These are phyloP conservation scores for Daktulosphaira vitifoliae DNA, from an alignment of 1,140 invertebrate species.

Conservation along the genomic window DNA sequence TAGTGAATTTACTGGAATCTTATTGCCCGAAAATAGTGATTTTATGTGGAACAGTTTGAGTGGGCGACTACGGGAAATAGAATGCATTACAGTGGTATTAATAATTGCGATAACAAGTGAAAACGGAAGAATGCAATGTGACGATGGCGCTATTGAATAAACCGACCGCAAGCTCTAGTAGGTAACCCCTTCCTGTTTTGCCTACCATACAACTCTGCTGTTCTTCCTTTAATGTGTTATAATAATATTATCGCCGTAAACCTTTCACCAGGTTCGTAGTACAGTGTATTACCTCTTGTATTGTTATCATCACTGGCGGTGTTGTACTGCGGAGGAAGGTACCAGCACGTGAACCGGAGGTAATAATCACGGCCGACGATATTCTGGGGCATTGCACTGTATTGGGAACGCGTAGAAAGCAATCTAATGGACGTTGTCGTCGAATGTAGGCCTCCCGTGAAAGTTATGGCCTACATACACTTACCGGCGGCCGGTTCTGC, in stretches of 20 bases:
- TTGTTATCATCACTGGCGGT: too few relatives aligned
- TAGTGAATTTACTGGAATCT: too few relatives aligned
- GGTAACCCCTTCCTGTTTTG: conserved; percentile 1
- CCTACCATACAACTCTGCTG: too few relatives aligned
- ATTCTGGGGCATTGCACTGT: conserved; percentile 16
- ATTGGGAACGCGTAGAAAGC: conserved; percentile 29
- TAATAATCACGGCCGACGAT: background rate
- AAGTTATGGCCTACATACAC: conserved; percentile 16
- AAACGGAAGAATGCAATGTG: conserved; percentile 6
- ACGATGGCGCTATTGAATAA: background rate
- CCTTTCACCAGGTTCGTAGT: too few relatives aligned
- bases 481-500: conserved; percentile 5
- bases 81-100: too few relatives aligned
- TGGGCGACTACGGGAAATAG: too few relatives aligned
- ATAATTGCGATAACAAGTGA: background rate
- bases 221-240: too few relatives aligned
- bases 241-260: too few relatives aligned
- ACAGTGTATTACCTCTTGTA: too few relatives aligned
- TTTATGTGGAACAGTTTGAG: too few relatives aligned
- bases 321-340: too few relatives aligned
- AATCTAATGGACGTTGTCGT: background rate
- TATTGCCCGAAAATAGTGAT: too few relatives aligned
- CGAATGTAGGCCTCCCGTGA: conserved; percentile 29
- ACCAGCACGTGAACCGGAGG: background rate
- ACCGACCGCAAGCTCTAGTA: background rate